Conservation (phyloP, 2,888 invertebrate genomes). For the Seira ritae region DNA sequence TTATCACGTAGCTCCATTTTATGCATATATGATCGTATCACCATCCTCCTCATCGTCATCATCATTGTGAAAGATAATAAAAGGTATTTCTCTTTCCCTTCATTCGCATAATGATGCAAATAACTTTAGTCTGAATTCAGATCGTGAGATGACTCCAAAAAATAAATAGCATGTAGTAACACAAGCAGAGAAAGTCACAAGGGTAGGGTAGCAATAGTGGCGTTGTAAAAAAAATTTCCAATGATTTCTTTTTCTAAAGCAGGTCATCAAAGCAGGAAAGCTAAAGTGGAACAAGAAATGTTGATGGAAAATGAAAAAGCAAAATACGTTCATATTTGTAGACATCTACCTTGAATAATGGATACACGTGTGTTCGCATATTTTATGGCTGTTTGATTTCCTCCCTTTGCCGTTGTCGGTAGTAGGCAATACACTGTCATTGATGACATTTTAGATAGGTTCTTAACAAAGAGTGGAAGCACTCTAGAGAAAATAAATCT, state of each 20-base stretch:
- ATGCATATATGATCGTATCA: slow-evolving; percentile 7
- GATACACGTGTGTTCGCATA: slow-evolving; percentile 7
- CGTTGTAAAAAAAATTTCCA: not conserved
- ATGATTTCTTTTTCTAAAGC: not conserved
- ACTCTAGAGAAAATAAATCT: slow-evolving; percentile 40
- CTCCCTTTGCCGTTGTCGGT: not conserved
- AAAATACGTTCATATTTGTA: not conserved
- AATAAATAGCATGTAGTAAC: not conserved
- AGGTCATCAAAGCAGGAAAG: not conserved
- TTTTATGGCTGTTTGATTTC: not conserved
- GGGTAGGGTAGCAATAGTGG: too few relatives aligned
- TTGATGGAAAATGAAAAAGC: not conserved
- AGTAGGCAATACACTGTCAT: slow-evolving; percentile 27
- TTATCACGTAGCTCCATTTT: not conserved
- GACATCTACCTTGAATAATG: not conserved
- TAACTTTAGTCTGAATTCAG: slow-evolving; percentile 3
- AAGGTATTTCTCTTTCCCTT: not conserved
- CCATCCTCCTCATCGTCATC: not conserved
- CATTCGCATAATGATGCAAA: slow-evolving; percentile 3
- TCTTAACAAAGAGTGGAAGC: slow-evolving; percentile 29
- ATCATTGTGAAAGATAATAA: not conserved
- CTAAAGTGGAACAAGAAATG: not conserved
- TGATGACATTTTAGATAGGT: slow-evolving; percentile 30
- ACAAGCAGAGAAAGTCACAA: not conserved
- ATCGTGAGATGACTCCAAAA: not conserved